Evolutionary conservation across 1,140 invertebrate species (phyloP), one percentile per base, ranked within the genome.

Genomic region (Colletes gigas): DNA sequence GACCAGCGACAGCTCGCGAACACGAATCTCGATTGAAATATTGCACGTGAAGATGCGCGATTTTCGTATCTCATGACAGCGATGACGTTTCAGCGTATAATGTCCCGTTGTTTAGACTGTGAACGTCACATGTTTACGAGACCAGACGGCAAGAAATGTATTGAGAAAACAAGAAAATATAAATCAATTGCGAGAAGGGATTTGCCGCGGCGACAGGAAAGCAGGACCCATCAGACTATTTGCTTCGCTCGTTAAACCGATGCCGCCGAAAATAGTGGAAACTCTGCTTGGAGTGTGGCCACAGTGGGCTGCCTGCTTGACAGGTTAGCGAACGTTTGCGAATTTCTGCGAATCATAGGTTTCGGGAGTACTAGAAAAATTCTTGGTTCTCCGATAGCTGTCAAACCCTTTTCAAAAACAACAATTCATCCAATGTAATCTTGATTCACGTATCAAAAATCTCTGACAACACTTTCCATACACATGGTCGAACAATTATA

Each of bases 1-100:
- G 30, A 2, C 30, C 30, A 30, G 30, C 30, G 2, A 30, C 30
- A 30, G 30, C 30, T 0, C 30, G 30, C 30, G 30, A 30, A 30
- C 30, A 2, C 30, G 30, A 30, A 30, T 30, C 30, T 30, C 52
- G 54, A 41, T 69, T 77, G 65, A 69, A 77, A 59, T 77, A 77
- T 69, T 59, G 19, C 63, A 21, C 15, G 8, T 7, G n/a, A 6
- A 62, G 12, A 30, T 30, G 30, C 9, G 17, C 1, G 19, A 55
- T 47, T 69, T 12, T 47, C 44, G 8, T 50, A 50, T 69, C 74
- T 12, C 52, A 30, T 59, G 74, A 77, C 68, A 69, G 19, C 54
- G 7, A n/a, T 15, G 14, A 15, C 3, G 9, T 50, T 5, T 5
- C n/a, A 50, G 50, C 54, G 44, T n/a, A 19, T 39, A 54, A 50